Conservation (phyloP, 1,140 invertebrate species). For the Plutomurus gul region DNA sequence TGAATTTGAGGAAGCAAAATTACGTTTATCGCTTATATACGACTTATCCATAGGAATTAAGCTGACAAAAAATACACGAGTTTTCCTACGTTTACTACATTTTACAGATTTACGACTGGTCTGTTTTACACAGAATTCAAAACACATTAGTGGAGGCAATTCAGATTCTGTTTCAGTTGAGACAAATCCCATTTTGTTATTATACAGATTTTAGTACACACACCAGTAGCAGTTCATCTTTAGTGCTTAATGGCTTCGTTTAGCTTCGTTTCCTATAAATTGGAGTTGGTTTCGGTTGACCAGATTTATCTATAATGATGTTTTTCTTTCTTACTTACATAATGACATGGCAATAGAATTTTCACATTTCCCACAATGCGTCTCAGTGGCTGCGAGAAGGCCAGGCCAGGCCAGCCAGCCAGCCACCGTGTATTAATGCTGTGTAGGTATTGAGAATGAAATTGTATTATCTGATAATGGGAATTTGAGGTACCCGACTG, state of each 20-base stretch:
- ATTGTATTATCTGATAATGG: conserved; percentile 6
- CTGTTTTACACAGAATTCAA: no score
- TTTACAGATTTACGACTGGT: no score
- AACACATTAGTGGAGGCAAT: no score
- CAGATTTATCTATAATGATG: conserved; percentile 34
- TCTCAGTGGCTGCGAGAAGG: not conserved
- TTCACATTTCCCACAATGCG: not conserved
- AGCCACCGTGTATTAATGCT: no score
- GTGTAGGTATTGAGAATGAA: conserved; percentile 5
- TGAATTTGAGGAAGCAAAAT: conserved; percentile 42
- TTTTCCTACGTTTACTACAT: no score
- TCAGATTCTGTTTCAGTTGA: not conserved
- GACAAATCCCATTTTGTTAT: not conserved
- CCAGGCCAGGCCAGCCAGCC: not conserved
- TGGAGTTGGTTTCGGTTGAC: conserved; percentile 13
- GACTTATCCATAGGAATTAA: no score
- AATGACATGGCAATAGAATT: conserved; percentile 11
- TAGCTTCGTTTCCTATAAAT: conserved; percentile 18
- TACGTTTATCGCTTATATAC: no score
- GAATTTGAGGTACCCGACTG: conserved; percentile 12
- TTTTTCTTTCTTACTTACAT: conserved; percentile 8
- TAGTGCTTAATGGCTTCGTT: conserved; percentile 12
- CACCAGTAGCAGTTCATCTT: conserved; percentile 19
- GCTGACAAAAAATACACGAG: no score
- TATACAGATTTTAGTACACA: not conserved